These are phyloP conservation scores for Panagrolaimus sp. DNA, from an alignment of 1,140 invertebrate genomes.

Conservation along the genomic window DNA sequence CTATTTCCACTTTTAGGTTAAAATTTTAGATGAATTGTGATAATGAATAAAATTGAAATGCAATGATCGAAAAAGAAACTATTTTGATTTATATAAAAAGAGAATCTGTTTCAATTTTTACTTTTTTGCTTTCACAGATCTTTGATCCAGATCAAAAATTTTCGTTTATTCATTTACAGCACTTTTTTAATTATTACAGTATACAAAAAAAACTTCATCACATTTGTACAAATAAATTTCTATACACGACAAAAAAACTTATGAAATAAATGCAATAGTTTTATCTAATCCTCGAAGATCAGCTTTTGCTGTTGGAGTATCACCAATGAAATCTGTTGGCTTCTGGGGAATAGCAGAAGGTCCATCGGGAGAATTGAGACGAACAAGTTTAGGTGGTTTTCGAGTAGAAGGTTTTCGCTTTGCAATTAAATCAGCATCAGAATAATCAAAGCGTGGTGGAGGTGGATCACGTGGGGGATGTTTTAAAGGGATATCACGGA, in stretches of 20 bases:
- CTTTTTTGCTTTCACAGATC: too few relatives aligned
- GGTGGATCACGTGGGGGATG: neutral
- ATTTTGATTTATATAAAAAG: too few relatives aligned
- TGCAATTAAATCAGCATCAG: neutral
- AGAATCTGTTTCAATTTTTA: too few relatives aligned
- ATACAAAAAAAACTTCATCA: neutral
- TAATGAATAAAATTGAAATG: too few relatives aligned
- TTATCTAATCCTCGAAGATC: slow-evolving; percentile 6
- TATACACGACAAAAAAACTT: neutral
- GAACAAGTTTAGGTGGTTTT: neutral
- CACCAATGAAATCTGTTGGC: neutral
- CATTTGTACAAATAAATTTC: slow-evolving; percentile 8
- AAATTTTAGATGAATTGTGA: too few relatives aligned
- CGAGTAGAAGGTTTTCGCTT: neutral
- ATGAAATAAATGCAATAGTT: neutral
- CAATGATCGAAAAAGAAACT: too few relatives aligned
- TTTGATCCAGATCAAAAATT: too few relatives aligned
- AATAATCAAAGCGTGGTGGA: neutral
- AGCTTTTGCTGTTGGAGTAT: neutral
- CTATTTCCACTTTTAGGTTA: too few relatives aligned
- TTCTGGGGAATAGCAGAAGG: neutral
- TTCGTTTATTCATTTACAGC: too few relatives aligned
- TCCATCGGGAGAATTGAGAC: neutral
- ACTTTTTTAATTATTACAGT: too few relatives aligned
- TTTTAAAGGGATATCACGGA: neutral